Evolutionary conservation across 2,797 vertebrate genomes (phyloP).

Genomic region (Oreonectes daqikongensis): DNA sequence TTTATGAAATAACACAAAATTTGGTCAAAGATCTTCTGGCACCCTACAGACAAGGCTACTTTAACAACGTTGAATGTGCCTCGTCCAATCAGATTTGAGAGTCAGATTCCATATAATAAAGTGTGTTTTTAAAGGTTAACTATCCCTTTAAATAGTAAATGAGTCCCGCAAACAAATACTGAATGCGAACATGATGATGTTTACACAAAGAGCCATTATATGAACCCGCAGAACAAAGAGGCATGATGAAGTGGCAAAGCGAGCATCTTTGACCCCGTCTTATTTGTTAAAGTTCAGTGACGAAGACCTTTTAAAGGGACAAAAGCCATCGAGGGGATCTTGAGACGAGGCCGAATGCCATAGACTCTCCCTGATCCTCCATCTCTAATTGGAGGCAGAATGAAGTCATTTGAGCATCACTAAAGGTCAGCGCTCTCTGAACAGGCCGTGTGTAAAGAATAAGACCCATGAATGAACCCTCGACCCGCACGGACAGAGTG

Average conservation of each 20-base stretch:
- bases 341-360: constrained; percentile 7
- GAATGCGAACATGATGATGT: neutral
- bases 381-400: constrained; percentile 73
- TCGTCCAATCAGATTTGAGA: neutral
- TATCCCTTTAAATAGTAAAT: neutral
- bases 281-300: constrained; percentile 3
- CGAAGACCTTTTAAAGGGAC: constrained; percentile 4
- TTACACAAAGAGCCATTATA: neutral
- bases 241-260: neutral
- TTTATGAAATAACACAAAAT: no score
- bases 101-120: neutral
- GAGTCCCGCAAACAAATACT: neutral
- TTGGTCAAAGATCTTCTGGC: no score
- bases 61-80: neutral
- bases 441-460: constrained; percentile 23
- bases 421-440: constrained; percentile 71
- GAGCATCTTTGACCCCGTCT: neutral
- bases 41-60: neutral
- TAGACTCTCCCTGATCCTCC: constrained; percentile 45
- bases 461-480: constrained; percentile 21
- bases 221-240: neutral
- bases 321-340: constrained; percentile 9
- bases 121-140: neutral
- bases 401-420: constrained; percentile 70
- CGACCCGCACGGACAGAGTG: neutral